These are phyloP conservation scores for Neoascia interrupta DNA, from an alignment of 2,888 invertebrate genomes.

Conservation along the genomic window DNA sequence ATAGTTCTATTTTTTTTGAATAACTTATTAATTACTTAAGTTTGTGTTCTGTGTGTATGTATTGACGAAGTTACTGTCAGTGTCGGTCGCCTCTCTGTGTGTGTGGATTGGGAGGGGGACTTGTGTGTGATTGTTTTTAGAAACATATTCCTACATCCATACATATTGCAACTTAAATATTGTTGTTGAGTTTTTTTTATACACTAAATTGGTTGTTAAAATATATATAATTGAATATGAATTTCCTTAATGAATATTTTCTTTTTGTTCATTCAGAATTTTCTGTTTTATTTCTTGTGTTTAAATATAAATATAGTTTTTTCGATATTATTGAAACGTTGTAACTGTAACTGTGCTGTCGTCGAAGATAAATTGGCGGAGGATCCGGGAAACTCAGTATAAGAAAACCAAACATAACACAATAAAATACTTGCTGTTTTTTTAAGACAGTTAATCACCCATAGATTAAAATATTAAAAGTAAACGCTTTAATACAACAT, in stretches of 20 bases:
- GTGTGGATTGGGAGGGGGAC: constrained; percentile 18
- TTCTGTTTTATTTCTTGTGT: constrained; percentile 31
- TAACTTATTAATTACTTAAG: constrained; percentile 66
- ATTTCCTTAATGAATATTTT: constrained; percentile 64
- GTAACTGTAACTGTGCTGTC: constrained; percentile 64
- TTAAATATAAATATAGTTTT: constrained; percentile 61
- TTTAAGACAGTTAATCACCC: constrained; percentile 4
- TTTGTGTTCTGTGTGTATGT: constrained; percentile 57
- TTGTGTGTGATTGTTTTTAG: constrained; percentile 59
- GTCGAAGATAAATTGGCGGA: constrained; percentile 67
- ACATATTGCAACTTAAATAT: constrained; percentile 69
- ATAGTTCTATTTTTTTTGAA: constrained; percentile 37
- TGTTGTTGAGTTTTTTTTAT: constrained; percentile 62
- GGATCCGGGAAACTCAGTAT: constrained; percentile 18
- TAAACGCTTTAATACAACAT: constrained; percentile 47
- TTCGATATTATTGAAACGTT: constrained; percentile 68
- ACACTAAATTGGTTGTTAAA: constrained; percentile 68
- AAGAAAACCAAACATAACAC: constrained; percentile 25
- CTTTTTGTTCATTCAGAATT: constrained; percentile 42
- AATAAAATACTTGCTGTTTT: constrained; percentile 40
- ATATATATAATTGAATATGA: constrained; percentile 68
- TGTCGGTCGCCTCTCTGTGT: constrained; percentile 5
- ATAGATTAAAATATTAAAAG: constrained; percentile 14
- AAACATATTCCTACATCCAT: constrained; percentile 62
- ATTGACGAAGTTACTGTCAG: constrained; percentile 58